These are phyloP conservation scores for Antedon mediterranea DNA, from an alignment of 53 echinoderm and acorn worm genomes.

Conservation along the genomic window DNA sequence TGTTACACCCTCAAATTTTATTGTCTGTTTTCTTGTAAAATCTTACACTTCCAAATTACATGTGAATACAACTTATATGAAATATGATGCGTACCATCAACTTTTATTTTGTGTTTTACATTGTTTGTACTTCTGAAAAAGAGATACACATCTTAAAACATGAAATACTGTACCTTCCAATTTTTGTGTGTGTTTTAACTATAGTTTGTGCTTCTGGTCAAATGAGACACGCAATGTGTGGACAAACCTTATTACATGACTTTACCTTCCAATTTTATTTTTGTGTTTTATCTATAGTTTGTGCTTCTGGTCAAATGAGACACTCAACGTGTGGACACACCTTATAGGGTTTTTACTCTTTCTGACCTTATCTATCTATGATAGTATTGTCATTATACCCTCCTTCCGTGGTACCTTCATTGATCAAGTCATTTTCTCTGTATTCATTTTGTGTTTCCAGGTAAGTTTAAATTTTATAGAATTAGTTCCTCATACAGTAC, in stretches of 20 bases:
- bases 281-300: slow-evolving; percentile 22
- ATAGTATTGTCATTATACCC: slow-evolving; percentile 62
- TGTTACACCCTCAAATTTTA: too few species aligned
- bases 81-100: too few species aligned
- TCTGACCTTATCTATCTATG: slow-evolving; percentile 55
- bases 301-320: slow-evolving; percentile 88
- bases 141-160: too few species aligned
- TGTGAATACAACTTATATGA: too few species aligned
- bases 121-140: too few species aligned
- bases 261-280: too few species aligned
- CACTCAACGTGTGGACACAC: slow-evolving; percentile 88
- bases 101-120: too few species aligned
- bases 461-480: too few species aligned
- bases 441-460: slow-evolving; percentile 70
- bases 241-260: too few species aligned
- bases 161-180: too few species aligned
- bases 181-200: not conserved
- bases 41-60: too few species aligned
- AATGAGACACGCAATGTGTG: slow-evolving; percentile 93
- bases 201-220: slow-evolving; percentile 80
- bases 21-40: too few species aligned
- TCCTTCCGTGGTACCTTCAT: slow-evolving; percentile 36
- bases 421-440: slow-evolving; percentile 75
- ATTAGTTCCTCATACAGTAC: not conserved
- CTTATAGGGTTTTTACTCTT: slow-evolving; percentile 74